A percentile compares a stretch with the other conserved stretches of the same genome.
Conservation (phyloP, 2,888 invertebrate genomes). For the Gerris lacustris region DNA sequence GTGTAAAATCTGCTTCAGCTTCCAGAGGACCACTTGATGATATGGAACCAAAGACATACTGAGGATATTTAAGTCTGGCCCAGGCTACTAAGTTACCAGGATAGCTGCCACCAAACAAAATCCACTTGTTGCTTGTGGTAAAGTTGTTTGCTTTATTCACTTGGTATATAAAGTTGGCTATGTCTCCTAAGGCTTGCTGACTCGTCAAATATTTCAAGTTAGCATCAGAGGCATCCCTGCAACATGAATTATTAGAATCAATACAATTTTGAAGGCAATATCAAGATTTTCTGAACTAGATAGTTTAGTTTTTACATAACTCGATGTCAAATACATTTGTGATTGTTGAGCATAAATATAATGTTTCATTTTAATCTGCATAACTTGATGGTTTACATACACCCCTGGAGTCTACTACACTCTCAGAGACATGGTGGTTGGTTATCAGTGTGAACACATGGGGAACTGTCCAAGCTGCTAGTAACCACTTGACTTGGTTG, state of each 20-base stretch:
- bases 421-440: too few species aligned
- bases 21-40: conserved; percentile 81
- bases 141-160: conserved; percentile 56
- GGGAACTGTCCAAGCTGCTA: too few species aligned
- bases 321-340: too few species aligned
- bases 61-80: conserved; percentile 76
- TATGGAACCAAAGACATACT: conserved; percentile 70
- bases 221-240: conserved; percentile 64
- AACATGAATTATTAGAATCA: conserved; percentile 30
- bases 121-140: conserved; percentile 56
- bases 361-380: too few species aligned
- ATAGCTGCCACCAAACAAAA: conserved; percentile 58
- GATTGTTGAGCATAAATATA: too few species aligned
- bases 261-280: too few species aligned
- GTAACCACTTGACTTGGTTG: too few species aligned
- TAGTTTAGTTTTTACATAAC: too few species aligned
- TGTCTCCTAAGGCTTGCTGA: conserved; percentile 70
- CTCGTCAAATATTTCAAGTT: conserved; percentile 69
- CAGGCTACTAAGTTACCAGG: conserved; percentile 70
- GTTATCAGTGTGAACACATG: too few species aligned
- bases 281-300: too few species aligned
- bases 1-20: conserved; percentile 71
- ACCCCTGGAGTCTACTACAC: too few species aligned
- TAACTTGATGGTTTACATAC: too few species aligned
- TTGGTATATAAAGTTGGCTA: conserved; percentile 64